Evolutionary conservation across 2,797 vertebrate species (phyloP), one percentile per base, ranked within the genome.

Genomic region (Ficedula albicollis): DNA sequence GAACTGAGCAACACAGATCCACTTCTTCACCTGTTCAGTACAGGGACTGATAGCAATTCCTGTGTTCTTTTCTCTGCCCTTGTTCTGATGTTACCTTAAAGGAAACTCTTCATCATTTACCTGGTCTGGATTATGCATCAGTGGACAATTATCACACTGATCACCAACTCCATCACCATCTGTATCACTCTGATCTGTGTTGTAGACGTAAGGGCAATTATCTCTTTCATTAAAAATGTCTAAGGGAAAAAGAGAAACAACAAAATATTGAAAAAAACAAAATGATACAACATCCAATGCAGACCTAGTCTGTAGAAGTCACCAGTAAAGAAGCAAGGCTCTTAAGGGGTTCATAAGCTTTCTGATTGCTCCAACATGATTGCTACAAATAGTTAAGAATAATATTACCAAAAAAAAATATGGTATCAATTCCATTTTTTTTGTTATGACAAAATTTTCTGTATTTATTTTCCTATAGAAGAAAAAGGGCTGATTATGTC

Each of bases 121-220:
- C 99, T 99, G 99, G 36, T 99, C 99, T 7, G 99, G 99, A 96
- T 99, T 99, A 97, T 99, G 99, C 97, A 99, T 98, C 93, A 99
- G 66, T 4, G 99, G 99, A 87, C 99, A 99, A 80, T 99, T 99
- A 97, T 99, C 99, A 95, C 99, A 99, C 84, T 99, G 99, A 96
- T 99, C 99, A 12, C 99, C 99, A 58, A 99, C 99, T 27, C 99
- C 99, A 83, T 99, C 99, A 84, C 98, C 98, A 52, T 99, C 99
- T 0, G 98, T 99, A 97, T 99, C 99, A 77, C 98, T 98, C 98
- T 99, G 99, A 75, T 99, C 99, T 32, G 98, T 99, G 97, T 99
- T 99, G 96, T 99, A 99, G 63, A 99, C 98, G 1, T 99, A 99
- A 22, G 99, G 99, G 74, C 99, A 99, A 92, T 99, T 99, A 97